Conservation (phyloP, 1,140 invertebrate species). For the Drosophila azteca region DNA sequence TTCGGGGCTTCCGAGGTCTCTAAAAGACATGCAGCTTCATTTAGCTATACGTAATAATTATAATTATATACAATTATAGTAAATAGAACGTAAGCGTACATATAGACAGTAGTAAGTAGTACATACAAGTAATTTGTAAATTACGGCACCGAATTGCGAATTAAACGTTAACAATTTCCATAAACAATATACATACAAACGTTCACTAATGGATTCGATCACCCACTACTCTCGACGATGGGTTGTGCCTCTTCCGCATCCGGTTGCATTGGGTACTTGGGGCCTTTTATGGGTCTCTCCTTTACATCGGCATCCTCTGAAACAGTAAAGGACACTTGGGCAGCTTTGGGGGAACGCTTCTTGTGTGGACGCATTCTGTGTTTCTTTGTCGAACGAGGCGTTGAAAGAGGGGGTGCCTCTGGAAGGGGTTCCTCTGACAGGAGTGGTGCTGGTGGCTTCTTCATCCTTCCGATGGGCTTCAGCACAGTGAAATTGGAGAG, state of each 20-base stretch:
- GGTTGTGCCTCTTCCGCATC: no score
- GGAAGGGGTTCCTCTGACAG: no score
- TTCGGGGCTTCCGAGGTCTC: slow-evolving; percentile 13
- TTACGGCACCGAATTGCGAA: slow-evolving; percentile 58
- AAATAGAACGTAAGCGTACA: slow-evolving; percentile 21
- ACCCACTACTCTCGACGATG: no score
- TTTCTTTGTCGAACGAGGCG: no score
- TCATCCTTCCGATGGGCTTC: slow-evolving; percentile 14
- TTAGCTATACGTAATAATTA: slow-evolving; percentile 6
- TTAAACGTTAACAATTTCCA: slow-evolving; percentile 60
- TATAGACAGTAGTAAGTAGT: slow-evolving; percentile 5
- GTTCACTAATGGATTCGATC: no score
- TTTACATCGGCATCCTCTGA: no score
- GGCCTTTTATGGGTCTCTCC: no score
- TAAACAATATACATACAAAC: slow-evolving; percentile 4
- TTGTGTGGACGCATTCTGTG: no score
- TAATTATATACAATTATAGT: slow-evolving; percentile 20
- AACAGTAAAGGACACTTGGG: no score
- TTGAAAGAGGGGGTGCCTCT: no score
- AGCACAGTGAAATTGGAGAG: slow-evolving; percentile 59
- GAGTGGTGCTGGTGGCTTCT: no score
- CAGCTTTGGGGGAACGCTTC: neutral
- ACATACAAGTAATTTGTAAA: slow-evolving; percentile 57
- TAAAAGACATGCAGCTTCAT: slow-evolving; percentile 38
- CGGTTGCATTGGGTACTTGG: no score